These are phyloP conservation scores for Diploscapter pachys DNA, from an alignment of 1,140 invertebrate species.

Conservation along the genomic window DNA sequence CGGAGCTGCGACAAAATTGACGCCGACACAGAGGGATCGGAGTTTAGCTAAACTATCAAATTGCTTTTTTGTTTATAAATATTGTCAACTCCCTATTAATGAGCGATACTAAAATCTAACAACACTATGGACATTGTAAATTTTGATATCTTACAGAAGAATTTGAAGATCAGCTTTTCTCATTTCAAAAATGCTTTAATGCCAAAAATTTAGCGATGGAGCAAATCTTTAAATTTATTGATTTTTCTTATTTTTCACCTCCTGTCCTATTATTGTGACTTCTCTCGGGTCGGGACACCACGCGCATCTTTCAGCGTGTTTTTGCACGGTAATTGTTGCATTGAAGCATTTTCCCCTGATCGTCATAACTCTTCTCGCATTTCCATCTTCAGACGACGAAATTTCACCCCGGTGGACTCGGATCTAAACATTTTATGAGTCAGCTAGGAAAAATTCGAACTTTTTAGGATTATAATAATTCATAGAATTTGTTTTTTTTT, in stretches of 20 bases:
- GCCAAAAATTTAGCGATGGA: slow-evolving; percentile 5
- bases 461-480: too few species aligned
- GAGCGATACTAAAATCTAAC: too few species aligned
- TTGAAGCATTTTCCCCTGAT: slow-evolving; percentile 39
- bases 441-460: too few species aligned
- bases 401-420: too few species aligned
- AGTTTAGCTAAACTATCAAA: background rate
- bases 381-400: too few species aligned
- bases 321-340: slow-evolving; percentile 34
- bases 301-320: slow-evolving; percentile 38
- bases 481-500: too few species aligned
- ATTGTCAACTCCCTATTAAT: too few species aligned
- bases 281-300: slow-evolving; percentile 41
- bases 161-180: too few species aligned
- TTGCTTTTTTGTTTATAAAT: background rate
- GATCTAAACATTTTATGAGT: too few species aligned
- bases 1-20: slow-evolving; percentile 12
- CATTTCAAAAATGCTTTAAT: background rate
- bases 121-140: too few species aligned
- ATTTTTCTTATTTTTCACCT: slow-evolving; percentile 19
- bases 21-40: slow-evolving; percentile 1
- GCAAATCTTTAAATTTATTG: slow-evolving; percentile 7
- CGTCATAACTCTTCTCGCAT: too few species aligned
- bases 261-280: slow-evolving; percentile 33
- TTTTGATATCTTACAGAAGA: too few species aligned